phyloP scores from a whole-genome alignment of 1,140 invertebrate genomes.

The Hylaeus volcanicus region DNA sequence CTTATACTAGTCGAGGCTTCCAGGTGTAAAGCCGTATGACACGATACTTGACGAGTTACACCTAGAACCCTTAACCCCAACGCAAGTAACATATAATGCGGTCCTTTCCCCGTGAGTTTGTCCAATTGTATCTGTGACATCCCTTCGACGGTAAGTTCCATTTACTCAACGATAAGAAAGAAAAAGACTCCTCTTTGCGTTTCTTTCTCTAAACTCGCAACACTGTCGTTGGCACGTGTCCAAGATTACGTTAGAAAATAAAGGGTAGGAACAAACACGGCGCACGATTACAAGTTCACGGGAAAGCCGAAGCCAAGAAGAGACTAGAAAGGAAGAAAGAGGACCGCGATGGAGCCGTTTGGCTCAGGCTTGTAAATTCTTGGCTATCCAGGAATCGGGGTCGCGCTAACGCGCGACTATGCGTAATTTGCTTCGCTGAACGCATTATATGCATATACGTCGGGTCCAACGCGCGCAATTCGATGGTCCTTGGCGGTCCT shows the following conservation, averaged over 20 bases:
- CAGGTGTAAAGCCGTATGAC: too few species aligned
- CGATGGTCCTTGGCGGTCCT: constrained; percentile 15
- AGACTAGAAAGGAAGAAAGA: not conserved
- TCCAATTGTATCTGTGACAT: not conserved
- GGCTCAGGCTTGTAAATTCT: constrained; percentile 68
- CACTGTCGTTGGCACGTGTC: constrained; percentile 62
- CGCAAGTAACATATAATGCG: too few species aligned
- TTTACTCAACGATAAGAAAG: constrained; percentile 2
- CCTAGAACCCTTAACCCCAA: too few species aligned
- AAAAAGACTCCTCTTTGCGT: not conserved
- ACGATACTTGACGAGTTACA: too few species aligned
- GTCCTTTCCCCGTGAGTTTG: not conserved
- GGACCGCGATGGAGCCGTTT: constrained; percentile 63
- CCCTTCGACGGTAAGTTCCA: not conserved
- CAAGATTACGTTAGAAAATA: constrained; percentile 66
- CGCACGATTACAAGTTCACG: constrained; percentile 43
- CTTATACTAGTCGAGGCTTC: too few species aligned
- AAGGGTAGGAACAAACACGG: constrained; percentile 31
- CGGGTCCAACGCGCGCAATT: constrained; percentile 62
- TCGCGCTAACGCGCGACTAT: constrained; percentile 59
- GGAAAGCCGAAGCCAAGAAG: constrained; percentile 26
- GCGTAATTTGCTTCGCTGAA: constrained; percentile 68
- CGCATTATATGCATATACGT: constrained; percentile 58
- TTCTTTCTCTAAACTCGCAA: constrained; percentile 52
- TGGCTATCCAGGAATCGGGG: constrained; percentile 66